Evolutionary conservation across 2,888 invertebrate genomes (phyloP).

Genomic region (Lepidochrysops patricia): DNA sequence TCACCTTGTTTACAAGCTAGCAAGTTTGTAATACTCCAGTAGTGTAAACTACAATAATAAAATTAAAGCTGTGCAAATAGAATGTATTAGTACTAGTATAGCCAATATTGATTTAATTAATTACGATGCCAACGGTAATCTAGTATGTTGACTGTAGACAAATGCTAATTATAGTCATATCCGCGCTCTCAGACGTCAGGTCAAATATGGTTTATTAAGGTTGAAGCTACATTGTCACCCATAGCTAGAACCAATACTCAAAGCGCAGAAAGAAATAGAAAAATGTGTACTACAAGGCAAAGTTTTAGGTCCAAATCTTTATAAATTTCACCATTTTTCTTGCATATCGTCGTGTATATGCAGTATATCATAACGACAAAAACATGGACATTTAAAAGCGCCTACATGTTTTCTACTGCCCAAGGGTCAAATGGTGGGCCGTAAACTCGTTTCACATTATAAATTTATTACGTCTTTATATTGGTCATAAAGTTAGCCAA

Average conservation of each 20-base stretch:
- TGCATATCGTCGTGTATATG: not conserved
- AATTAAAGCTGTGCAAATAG: not conserved
- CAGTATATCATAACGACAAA: not conserved
- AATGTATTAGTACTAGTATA: not conserved
- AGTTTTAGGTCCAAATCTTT: not conserved
- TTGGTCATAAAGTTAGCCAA: slow-evolving; percentile 8
- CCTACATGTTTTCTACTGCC: slow-evolving; percentile 2
- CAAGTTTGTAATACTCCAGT: not conserved
- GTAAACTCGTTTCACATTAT: slow-evolving; percentile 5
- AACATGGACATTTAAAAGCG: not conserved
- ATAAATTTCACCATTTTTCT: not conserved
- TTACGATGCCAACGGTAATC: not conserved
- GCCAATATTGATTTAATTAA: not conserved
- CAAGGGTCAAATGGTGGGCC: slow-evolving; percentile 3
- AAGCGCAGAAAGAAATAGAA: not conserved
- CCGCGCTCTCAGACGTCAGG: not conserved
- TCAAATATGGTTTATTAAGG: not conserved
- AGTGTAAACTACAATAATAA: not conserved
- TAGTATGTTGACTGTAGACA: not conserved
- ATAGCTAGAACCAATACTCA: not conserved
- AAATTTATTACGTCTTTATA: slow-evolving; percentile 1
- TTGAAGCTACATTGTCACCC: not conserved
- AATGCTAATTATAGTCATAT: slow-evolving; percentile 1
- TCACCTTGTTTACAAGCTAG: slow-evolving; percentile 1
- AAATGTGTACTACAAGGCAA: not conserved